phyloP scores from a whole-genome alignment of 2,797 vertebrate species.

The Mycteria americana region DNA sequence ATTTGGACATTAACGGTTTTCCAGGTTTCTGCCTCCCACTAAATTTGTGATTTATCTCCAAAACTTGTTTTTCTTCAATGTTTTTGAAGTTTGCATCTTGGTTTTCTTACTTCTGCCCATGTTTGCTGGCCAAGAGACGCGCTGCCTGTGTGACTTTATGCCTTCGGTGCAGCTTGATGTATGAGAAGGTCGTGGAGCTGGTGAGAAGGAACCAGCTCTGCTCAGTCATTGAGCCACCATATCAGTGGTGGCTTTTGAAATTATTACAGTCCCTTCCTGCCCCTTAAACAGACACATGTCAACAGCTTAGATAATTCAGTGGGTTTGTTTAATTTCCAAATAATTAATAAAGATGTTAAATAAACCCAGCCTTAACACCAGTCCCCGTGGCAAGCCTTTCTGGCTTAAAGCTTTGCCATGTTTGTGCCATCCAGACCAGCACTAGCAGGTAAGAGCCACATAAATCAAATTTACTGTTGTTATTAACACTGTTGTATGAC shows the following conservation, averaged over 20 bases:
- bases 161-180: neutral
- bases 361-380: neutral
- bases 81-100: neutral
- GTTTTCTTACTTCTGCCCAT: fast-evolving
- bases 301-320: neutral
- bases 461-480: slow-evolving; percentile 50
- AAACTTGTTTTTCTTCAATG: neutral
- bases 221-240: neutral
- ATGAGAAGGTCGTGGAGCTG: neutral
- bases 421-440: neutral
- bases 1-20: neutral
- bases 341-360: neutral
- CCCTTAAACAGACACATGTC: neutral
- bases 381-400: neutral
- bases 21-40: neutral
- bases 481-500: neutral
- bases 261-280: neutral
- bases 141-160: fast-evolving
- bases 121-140: neutral
- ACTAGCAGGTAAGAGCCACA: neutral
- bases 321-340: neutral
- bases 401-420: neutral
- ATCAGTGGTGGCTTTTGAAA: neutral
- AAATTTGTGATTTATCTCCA: neutral
- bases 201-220: neutral